phyloP scores from a whole-genome alignment of 1,140 invertebrate genomes.

The Drosophila bocki region DNA sequence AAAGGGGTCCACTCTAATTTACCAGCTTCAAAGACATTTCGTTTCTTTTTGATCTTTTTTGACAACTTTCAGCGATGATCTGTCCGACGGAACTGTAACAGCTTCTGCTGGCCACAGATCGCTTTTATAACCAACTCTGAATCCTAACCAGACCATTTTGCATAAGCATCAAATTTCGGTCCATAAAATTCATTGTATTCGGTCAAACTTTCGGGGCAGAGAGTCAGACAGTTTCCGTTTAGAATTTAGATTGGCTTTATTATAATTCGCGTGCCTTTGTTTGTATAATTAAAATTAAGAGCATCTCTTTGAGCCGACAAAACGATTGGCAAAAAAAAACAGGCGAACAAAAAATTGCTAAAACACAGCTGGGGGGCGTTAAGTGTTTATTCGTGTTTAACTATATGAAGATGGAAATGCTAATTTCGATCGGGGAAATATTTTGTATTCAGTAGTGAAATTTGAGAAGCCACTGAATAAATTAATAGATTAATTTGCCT shows the following conservation, averaged over 20 bases:
- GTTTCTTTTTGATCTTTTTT: background rate
- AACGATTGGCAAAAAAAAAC: constrained; percentile 31
- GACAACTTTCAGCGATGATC: constrained; percentile 48
- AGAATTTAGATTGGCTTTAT: constrained; percentile 79
- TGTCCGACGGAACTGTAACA: constrained; percentile 70
- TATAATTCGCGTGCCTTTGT: constrained; percentile 41
- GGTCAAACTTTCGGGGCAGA: constrained; percentile 34
- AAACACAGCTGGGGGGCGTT: constrained; percentile 45
- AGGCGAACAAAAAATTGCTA: constrained; percentile 3
- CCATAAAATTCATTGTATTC: constrained; percentile 64
- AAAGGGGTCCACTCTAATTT: constrained; percentile 22
- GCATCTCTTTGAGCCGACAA: constrained; percentile 35
- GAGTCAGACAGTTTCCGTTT: constrained; percentile 73
- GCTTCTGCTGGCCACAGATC: constrained; percentile 23
- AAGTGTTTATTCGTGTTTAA: constrained; percentile 43
- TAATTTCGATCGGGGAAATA: constrained; percentile 19
- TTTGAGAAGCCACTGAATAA: constrained; percentile 40
- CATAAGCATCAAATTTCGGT: constrained; percentile 58
- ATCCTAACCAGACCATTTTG: constrained; percentile 31
- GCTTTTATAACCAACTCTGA: constrained; percentile 61
- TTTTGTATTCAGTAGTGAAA: constrained; percentile 50
- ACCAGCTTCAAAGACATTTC: constrained; percentile 70
- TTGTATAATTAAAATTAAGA: constrained; percentile 46
- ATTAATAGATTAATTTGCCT: constrained; percentile 7
- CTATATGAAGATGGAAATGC: constrained; percentile 41